Conservation (phyloP, 2,113 vertebrate species). For the Leucoraja erinaceus region DNA sequence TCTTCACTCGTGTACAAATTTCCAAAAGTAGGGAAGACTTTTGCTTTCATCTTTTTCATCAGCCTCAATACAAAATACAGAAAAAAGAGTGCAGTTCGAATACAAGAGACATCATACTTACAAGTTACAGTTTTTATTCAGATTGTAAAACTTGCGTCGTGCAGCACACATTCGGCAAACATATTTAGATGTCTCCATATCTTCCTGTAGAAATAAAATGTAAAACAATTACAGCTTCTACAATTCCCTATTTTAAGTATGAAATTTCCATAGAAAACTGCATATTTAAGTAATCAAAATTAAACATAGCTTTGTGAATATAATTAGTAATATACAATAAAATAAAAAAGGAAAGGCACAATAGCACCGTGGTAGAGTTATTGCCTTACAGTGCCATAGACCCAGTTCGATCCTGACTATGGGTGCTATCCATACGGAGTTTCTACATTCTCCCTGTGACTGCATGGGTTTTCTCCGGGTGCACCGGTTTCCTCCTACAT, state of each 20-base stretch:
- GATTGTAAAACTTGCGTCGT: conserved; percentile 93
- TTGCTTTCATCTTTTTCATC: conserved; percentile 41
- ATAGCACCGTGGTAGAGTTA: no score
- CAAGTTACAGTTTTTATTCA: conserved; percentile 82
- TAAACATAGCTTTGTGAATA: background rate
- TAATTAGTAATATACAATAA: background rate
- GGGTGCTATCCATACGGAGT: no score
- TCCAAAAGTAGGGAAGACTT: conserved; percentile 63
- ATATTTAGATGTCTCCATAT: conserved; percentile 98
- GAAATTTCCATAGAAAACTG: background rate
- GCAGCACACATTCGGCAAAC: conserved; percentile 93
- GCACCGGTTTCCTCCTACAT: no score
- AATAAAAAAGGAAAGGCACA: no score
- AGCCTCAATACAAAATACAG: conserved; percentile 41
- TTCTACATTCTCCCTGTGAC: no score
- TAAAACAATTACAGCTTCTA: conserved; percentile 40
- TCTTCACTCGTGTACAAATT: conserved; percentile 71
- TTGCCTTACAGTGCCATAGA: no score
- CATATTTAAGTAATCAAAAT: background rate
- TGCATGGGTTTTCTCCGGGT: no score
- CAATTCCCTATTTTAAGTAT: background rate
- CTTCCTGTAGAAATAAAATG: conserved; percentile 68
- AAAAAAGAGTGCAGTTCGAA: background rate
- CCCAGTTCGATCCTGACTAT: no score
- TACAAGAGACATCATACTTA: conserved; percentile 63